These are phyloP conservation scores for Aegithalos caudatus DNA, from an alignment of 2,113 vertebrate species.

Conservation along the genomic window DNA sequence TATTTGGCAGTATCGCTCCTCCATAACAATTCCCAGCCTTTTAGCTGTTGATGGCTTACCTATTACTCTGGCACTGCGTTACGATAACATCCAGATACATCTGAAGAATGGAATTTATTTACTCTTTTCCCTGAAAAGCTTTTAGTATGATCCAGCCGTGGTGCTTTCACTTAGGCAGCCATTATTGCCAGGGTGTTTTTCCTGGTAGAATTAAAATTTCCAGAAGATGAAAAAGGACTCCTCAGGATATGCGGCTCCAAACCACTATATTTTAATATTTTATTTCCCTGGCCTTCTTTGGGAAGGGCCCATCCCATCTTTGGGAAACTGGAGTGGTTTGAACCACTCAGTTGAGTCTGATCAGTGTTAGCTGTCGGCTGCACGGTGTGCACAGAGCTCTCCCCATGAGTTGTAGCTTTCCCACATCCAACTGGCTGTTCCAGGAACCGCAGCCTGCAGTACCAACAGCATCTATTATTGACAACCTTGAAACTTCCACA, in stretches of 20 bases:
- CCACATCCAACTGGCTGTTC: background rate
- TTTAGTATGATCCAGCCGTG: conserved; percentile 63
- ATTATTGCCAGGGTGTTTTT: conserved; percentile 13
- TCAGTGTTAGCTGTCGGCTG: conserved; percentile 9
- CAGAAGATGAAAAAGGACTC: conserved; percentile 29
- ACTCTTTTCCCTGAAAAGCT: conserved; percentile 69
- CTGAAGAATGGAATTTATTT: conserved; percentile 67
- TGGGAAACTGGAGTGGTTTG: background rate
- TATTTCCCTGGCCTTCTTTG: background rate
- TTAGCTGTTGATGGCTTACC: conserved; percentile 57
- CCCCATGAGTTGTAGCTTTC: background rate
- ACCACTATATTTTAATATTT: background rate
- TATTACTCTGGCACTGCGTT: conserved; percentile 50
- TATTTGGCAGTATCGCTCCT: conserved; percentile 36
- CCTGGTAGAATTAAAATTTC: conserved; percentile 58
- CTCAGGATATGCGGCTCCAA: background rate
- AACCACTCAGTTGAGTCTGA: background rate
- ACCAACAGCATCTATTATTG: background rate
- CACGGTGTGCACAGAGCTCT: background rate
- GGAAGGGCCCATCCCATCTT: background rate
- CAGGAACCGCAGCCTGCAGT: background rate
- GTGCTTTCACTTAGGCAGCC: conserved; percentile 22
- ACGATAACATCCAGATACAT: conserved; percentile 58
- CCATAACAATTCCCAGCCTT: conserved; percentile 54
- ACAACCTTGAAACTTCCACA: background rate